phyloP scores from a whole-genome alignment of 2,797 vertebrate genomes.

The Halcyon chelicuti region DNA sequence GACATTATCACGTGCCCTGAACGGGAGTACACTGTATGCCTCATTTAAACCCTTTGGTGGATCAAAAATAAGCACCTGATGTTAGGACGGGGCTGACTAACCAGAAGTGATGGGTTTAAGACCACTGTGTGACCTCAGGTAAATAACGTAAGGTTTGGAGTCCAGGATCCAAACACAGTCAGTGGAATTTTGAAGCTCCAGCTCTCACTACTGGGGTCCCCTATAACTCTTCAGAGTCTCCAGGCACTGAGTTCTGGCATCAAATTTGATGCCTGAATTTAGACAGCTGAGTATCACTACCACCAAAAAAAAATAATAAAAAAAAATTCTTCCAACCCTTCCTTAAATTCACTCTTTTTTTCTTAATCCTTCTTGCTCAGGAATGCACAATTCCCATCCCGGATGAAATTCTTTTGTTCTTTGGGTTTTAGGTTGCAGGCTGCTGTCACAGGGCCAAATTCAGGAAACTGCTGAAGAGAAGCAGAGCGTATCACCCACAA shows the following conservation, averaged over 20 bases:
- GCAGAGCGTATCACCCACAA: not conserved
- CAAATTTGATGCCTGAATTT: not conserved
- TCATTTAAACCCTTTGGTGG: not conserved
- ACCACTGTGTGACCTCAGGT: not conserved
- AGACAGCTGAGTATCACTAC: not conserved
- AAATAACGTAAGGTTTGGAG: not conserved
- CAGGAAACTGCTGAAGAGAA: not conserved
- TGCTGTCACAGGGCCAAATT: not conserved
- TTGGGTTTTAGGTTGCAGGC: not conserved
- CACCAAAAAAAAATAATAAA: not conserved
- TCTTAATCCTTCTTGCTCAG: not conserved
- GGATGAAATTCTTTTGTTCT: not conserved
- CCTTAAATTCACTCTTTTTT: not conserved
- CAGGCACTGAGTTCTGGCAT: not conserved
- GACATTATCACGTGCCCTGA: not conserved
- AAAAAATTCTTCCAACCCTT: not conserved
- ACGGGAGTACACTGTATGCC: not conserved
- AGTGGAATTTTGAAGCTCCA: not conserved
- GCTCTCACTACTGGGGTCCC: not conserved
- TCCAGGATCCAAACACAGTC: accelerated
- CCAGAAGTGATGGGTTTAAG: not conserved
- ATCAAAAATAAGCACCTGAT: not conserved
- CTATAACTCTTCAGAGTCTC: not conserved
- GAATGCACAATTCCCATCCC: not conserved
- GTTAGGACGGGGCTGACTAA: not conserved